Conservation (phyloP, 2,888 invertebrate species). For the Cantharis rustica region DNA sequence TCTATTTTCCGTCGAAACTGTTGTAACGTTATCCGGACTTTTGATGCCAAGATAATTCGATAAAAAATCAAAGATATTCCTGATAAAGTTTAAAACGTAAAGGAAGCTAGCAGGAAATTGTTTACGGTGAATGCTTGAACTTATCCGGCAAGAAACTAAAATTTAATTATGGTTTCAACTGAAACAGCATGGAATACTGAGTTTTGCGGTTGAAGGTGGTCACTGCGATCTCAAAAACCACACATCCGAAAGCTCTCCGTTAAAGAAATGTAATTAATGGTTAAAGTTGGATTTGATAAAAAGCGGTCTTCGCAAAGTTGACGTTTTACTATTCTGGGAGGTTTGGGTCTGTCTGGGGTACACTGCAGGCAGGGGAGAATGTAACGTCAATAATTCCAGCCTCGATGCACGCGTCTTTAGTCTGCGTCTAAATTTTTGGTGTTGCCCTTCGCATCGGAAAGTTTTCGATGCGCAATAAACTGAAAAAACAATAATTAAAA, state of each 20-base stretch:
- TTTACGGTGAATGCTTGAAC: neutral
- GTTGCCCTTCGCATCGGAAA: neutral
- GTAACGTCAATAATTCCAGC: constrained; percentile 44
- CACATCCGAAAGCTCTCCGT: neutral
- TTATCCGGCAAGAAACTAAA: neutral
- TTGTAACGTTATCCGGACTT: neutral
- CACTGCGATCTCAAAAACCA: constrained; percentile 5
- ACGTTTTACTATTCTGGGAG: neutral
- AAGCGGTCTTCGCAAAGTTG: constrained; percentile 34
- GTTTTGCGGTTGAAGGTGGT: neutral
- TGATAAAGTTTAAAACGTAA: neutral
- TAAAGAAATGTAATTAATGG: constrained; percentile 41
- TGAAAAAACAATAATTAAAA: neutral
- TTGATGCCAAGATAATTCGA: neutral
- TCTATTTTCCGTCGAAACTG: neutral
- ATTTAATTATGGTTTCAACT: constrained; percentile 3
- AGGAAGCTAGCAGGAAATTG: neutral
- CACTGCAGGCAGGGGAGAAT: constrained; percentile 19
- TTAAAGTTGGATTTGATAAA: constrained; percentile 44
- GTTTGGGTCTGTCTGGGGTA: constrained; percentile 15
- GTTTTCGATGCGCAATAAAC: neutral
- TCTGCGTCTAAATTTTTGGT: constrained; percentile 37
- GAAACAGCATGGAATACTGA: constrained; percentile 9
- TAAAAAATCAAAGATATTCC: neutral
- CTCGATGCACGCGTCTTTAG: constrained; percentile 38